phyloP scores from a whole-genome alignment of 2,888 invertebrate species.

The Balanococcus diminutus region DNA sequence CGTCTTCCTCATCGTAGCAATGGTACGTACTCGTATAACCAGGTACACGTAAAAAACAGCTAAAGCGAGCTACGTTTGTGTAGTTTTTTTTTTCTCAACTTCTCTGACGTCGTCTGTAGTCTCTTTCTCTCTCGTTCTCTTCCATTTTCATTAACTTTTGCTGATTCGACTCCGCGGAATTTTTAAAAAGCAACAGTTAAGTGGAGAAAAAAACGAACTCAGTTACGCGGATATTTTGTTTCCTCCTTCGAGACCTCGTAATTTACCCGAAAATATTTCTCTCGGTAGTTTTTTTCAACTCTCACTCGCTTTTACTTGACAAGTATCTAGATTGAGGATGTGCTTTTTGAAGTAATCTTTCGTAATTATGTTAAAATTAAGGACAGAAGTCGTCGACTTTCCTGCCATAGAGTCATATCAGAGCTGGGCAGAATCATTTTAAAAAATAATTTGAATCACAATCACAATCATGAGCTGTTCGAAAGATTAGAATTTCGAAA shows the following conservation, averaged over 20 bases:
- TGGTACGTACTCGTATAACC: background rate
- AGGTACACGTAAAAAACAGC: background rate
- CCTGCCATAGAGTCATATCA: too few species aligned
- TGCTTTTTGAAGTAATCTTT: too few species aligned
- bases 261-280: background rate
- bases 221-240: background rate
- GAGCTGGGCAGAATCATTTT: too few species aligned
- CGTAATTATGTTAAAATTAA: too few species aligned
- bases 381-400: too few species aligned
- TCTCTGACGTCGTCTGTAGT: background rate
- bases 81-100: background rate
- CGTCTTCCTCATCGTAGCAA: background rate
- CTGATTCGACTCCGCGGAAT: background rate
- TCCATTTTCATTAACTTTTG: background rate
- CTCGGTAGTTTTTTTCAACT: background rate
- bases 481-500: too few species aligned
- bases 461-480: too few species aligned
- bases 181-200: background rate
- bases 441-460: too few species aligned
- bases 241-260: background rate
- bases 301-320: too few species aligned
- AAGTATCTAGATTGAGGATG: too few species aligned
- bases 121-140: too few species aligned
- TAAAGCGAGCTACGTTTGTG: background rate
- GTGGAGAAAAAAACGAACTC: background rate